Percentiles rank a stretch among this genome's conserved stretches.
Evolutionary conservation across 2,113 vertebrate species (phyloP).

Genomic region (Spermophilus dauricus): DNA sequence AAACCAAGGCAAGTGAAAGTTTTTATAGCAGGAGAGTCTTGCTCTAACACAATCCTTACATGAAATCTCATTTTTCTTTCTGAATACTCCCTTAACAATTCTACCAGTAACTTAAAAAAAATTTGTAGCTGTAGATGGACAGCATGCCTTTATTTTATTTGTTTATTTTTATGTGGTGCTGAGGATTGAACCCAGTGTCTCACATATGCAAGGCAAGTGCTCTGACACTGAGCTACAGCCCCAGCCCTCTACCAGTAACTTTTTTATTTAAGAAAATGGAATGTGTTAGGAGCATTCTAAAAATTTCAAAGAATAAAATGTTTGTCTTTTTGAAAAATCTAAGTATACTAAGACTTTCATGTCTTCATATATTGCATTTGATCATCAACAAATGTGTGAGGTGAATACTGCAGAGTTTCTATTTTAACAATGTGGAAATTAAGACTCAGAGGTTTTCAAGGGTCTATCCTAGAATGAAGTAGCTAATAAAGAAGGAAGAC

Average conservation of each 20-base stretch:
- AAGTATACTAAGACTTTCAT: neutral
- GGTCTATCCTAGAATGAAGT: neutral
- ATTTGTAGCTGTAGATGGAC: too few species aligned
- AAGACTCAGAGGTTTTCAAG: slow-evolving; percentile 30
- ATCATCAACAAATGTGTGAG: neutral
- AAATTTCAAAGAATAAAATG: slow-evolving; percentile 45
- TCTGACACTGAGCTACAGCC: too few species aligned
- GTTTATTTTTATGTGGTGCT: too few species aligned
- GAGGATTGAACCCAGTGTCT: too few species aligned
- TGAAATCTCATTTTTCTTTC: slow-evolving; percentile 22
- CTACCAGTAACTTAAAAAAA: neutral
- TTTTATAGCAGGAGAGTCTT: neutral
- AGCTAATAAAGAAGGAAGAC: slow-evolving; percentile 11
- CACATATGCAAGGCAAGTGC: too few species aligned
- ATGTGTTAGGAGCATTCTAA: neutral
- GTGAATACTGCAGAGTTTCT: neutral
- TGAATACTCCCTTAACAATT: slow-evolving; percentile 5
- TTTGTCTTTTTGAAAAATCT: neutral
- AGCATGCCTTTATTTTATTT: too few species aligned
- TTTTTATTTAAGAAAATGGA: slow-evolving; percentile 38
- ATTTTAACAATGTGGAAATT: slow-evolving; percentile 2
- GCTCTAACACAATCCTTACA: neutral
- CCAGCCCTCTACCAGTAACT: neutral
- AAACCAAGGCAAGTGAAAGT: neutral
- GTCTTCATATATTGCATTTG: neutral